Evolutionary conservation across 2,888 invertebrate species (phyloP).

Genomic region (Cistogaster globosa): DNA sequence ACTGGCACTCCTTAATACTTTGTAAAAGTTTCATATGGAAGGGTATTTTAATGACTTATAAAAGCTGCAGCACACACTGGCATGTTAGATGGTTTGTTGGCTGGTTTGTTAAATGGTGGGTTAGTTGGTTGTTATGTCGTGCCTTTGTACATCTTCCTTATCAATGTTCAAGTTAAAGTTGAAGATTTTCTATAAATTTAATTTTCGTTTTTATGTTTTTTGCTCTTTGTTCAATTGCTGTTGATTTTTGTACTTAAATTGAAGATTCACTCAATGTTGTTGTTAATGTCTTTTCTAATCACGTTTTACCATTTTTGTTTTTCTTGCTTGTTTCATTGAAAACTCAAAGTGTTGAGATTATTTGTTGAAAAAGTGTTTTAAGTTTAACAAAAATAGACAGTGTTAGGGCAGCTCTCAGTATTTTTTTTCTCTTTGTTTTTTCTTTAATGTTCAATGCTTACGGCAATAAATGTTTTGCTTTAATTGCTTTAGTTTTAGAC

Average conservation of each 20-base stretch:
- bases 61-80: constrained; percentile 12
- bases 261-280: constrained; percentile 55
- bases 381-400: background rate
- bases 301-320: constrained; percentile 49
- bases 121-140: constrained; percentile 9
- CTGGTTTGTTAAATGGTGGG: background rate
- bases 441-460: constrained; percentile 27
- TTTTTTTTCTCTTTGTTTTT: background rate
- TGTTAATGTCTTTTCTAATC: constrained; percentile 67
- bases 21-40: constrained; percentile 17
- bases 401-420: background rate
- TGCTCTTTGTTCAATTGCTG: constrained; percentile 12
- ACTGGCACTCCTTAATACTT: constrained; percentile 54
- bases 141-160: constrained; percentile 40
- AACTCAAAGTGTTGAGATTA: constrained; percentile 37
- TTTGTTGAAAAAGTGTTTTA: constrained; percentile 45
- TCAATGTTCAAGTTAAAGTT: constrained; percentile 69
- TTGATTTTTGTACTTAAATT: constrained; percentile 26
- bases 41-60: constrained; percentile 24
- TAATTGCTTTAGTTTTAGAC: constrained; percentile 58
- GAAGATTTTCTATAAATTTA: constrained; percentile 63
- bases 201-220: constrained; percentile 2
- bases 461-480: constrained; percentile 32
- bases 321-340: constrained; percentile 16
- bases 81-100: background rate